Conservation (phyloP, 2,888 invertebrate species). For the Timema podura region DNA sequence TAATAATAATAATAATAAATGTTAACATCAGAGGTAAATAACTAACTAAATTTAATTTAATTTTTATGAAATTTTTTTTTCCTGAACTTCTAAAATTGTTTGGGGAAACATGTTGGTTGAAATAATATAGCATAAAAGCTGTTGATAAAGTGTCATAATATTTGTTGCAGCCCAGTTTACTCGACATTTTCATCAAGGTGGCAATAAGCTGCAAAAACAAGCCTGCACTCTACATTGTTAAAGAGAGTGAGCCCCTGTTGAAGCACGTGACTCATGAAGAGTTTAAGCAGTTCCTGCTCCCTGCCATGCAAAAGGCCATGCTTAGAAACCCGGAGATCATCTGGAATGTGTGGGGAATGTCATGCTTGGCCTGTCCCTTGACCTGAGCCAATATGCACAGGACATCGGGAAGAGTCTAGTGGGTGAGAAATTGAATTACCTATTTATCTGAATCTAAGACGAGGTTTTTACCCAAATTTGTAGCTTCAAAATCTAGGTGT, state of each 20-base stretch:
- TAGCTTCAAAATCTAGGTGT: too few relatives aligned
- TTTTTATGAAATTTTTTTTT: too few relatives aligned
- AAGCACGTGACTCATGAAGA: constrained; percentile 59
- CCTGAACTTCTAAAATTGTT: too few relatives aligned
- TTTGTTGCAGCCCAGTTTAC: constrained; percentile 53
- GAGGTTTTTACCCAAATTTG: too few relatives aligned
- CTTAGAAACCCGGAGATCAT: constrained; percentile 91
- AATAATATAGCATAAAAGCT: too few relatives aligned
- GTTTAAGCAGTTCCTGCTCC: constrained; percentile 70
- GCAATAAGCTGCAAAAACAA: constrained; percentile 72
- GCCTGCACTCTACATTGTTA: constrained; percentile 64
- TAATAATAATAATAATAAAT: too few relatives aligned
- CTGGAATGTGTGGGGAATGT: constrained; percentile 76
- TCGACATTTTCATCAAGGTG: constrained; percentile 71
- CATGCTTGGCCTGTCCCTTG: constrained; percentile 64
- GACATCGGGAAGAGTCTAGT: constrained; percentile 80
- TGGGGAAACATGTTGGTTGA: too few relatives aligned
- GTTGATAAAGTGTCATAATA: constrained; percentile 8
- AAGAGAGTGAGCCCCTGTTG: constrained; percentile 63
- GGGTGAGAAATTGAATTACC: constrained; percentile 48
- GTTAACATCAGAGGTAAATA: too few relatives aligned
- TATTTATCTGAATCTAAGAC: background rate
- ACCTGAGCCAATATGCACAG: constrained; percentile 70
- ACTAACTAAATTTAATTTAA: too few relatives aligned
- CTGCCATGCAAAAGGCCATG: constrained; percentile 86